Evolutionary conservation across 2,113 vertebrate species (phyloP), one percentile per base, ranked within the genome.

Genomic region (Gorsachius goisagi): DNA sequence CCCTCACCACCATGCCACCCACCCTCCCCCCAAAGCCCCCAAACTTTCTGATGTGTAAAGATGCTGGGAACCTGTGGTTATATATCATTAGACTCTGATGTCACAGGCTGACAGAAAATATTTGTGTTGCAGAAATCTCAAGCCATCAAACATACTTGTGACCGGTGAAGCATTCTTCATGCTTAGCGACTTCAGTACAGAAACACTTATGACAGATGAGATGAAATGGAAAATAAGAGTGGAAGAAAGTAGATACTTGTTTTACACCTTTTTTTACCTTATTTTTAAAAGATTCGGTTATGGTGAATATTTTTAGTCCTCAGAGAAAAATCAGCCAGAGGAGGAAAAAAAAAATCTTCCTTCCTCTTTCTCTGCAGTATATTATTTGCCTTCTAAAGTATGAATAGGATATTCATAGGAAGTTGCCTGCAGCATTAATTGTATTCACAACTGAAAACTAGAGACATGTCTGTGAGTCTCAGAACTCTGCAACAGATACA

Each of bases 111-210:
- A 76, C 50, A 67, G 85, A 52, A 87, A 78, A 52, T 24, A 15
- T 66, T 91, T 93, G 24, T 91, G 37, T 95, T 96, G 45, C 89
- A 99, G 98, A 94, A 99, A 99, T 94, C 89, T 99, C 86, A 99
- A 99, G 92, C 98, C 98, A 26, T 98, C 98, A 39, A 99, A 99
- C 96, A 97, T 99, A 11, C 86, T 97, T 50, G 68, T 98, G 27
- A 92, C 82, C 73, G 79, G 66, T 6, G 84, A 66, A 35, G 22
- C 18, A 60, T 96, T 94, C 73, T 98, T 98, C 95, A 91, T 94
- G 56, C 93, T 98, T 32, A 98, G 93, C 27, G 98, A 99, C 87
- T 98, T 98, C 93, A 95, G 96, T 41, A 91, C 85, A 60, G 74
- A 97, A 30, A 76, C 95, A 1, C 96, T 99, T 33, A 97, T 98